Conservation (phyloP, 2,888 invertebrate genomes). For the Eilema depressum region DNA sequence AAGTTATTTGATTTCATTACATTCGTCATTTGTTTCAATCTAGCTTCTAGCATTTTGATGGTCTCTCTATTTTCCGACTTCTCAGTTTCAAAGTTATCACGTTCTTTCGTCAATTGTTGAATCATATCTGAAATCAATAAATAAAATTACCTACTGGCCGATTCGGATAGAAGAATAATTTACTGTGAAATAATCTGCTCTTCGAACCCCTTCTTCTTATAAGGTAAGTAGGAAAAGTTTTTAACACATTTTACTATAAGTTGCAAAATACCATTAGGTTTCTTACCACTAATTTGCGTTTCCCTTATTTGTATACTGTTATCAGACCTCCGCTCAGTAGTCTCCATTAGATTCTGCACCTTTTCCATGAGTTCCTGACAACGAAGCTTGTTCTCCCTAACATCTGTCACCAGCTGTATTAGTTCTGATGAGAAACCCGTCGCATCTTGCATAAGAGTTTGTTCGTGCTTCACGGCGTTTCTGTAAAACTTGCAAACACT, state of each 20-base stretch:
- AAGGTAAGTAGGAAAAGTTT: too few relatives aligned
- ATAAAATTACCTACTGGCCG: not conserved
- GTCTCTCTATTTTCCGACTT: conserved; percentile 83
- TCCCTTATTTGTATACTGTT: conserved; percentile 84
- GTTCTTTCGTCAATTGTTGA: conserved; percentile 84
- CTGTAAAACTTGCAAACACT: conserved; percentile 56
- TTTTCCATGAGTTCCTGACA: conserved; percentile 81
- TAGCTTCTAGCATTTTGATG: conserved; percentile 85
- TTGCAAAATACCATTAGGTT: not conserved
- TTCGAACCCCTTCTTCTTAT: too few relatives aligned
- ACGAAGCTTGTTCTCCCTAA: conserved; percentile 79
- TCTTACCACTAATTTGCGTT: conserved; percentile 83
- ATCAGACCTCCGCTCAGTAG: conserved; percentile 78
- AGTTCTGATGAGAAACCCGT: conserved; percentile 83
- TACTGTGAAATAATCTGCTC: not conserved
- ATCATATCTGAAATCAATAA: conserved; percentile 80
- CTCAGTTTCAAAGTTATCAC: conserved; percentile 86
- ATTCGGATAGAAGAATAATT: not conserved
- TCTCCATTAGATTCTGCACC: conserved; percentile 77
- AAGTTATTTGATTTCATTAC: conserved; percentile 54
- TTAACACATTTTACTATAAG: not conserved
- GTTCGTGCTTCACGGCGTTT: conserved; percentile 85
- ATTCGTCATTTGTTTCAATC: conserved; percentile 87
- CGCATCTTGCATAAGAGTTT: conserved; percentile 81
- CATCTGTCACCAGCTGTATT: conserved; percentile 77